Conservation (phyloP, 64 coral and sea anemone genomes). For the Pocillopora verrucosa region DNA sequence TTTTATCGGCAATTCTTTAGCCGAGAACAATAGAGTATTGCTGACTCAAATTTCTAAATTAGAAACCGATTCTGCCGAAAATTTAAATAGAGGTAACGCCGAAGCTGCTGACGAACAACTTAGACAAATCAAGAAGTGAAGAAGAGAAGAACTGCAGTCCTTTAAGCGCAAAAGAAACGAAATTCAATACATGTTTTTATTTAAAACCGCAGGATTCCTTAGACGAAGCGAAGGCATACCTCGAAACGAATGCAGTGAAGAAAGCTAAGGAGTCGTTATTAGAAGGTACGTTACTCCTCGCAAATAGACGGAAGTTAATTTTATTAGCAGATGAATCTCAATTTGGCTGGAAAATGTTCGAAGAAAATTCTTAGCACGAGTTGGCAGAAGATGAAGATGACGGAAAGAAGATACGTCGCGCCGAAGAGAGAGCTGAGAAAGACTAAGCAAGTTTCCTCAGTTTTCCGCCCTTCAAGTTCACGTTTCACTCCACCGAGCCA, state of each 20-base stretch:
- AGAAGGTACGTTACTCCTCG: constrained; percentile 47
- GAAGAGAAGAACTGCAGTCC: not conserved
- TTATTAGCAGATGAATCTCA: constrained; percentile 49
- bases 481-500: not conserved
- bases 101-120: not conserved
- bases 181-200: not conserved
- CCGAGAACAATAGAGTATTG: not conserved
- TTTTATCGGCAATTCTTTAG: not conserved
- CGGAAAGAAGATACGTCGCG: constrained; percentile 43
- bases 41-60: not conserved
- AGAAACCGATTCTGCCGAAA: not conserved
- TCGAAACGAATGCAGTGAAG: not conserved
- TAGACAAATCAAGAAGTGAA: not conserved
- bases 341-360: constrained; percentile 45
- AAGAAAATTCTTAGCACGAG: constrained; percentile 33
- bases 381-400: constrained; percentile 29
- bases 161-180: constrained; percentile 4
- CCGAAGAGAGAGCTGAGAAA: constrained; percentile 52
- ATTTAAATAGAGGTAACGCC: not conserved
- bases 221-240: not conserved
- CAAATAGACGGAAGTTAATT: constrained; percentile 48
- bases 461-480: not conserved
- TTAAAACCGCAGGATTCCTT: not conserved
- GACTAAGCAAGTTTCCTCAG: constrained; percentile 7
- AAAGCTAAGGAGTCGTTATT: not conserved